Evolutionary conservation across 2,888 invertebrate species (phyloP).

Genomic region (Scelioninae gen. 2): DNA sequence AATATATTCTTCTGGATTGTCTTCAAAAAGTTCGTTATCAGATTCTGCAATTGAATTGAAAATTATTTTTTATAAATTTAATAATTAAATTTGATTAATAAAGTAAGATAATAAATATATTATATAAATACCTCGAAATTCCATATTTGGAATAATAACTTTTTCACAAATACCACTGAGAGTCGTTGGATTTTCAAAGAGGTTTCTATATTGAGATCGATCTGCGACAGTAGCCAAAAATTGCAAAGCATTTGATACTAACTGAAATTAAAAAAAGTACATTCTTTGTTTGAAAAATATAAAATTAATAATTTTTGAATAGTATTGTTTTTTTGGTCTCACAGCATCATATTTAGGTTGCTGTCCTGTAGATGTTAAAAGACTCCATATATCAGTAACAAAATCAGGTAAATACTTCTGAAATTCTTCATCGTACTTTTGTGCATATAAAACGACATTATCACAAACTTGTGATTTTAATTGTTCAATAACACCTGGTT

Average conservation of each 20-base stretch:
- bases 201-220: slow-evolving; percentile 78
- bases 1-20: slow-evolving; percentile 98
- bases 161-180: slow-evolving; percentile 96
- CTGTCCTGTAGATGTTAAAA: slow-evolving; percentile 89
- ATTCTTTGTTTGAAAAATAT: no score
- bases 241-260: slow-evolving; percentile 96
- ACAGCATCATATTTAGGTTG: slow-evolving; percentile 94
- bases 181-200: slow-evolving; percentile 92
- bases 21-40: slow-evolving; percentile 97
- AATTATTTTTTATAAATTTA: not conserved
- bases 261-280: no score
- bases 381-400: slow-evolving; percentile 95
- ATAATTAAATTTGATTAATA: not conserved
- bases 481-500: slow-evolving; percentile 92
- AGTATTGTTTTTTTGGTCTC: no score
- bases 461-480: slow-evolving; percentile 97
- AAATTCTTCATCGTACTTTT: slow-evolving; percentile 99
- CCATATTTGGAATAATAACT: slow-evolving; percentile 99
- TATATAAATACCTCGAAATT: slow-evolving; percentile 85
- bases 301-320: no score
- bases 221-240: slow-evolving; percentile 97
- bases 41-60: slow-evolving; percentile 78
- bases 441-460: slow-evolving; percentile 94
- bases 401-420: slow-evolving; percentile 91
- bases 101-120: not conserved